Conservation (phyloP, 2,797 vertebrate genomes). For the Monodelphis domestica region DNA sequence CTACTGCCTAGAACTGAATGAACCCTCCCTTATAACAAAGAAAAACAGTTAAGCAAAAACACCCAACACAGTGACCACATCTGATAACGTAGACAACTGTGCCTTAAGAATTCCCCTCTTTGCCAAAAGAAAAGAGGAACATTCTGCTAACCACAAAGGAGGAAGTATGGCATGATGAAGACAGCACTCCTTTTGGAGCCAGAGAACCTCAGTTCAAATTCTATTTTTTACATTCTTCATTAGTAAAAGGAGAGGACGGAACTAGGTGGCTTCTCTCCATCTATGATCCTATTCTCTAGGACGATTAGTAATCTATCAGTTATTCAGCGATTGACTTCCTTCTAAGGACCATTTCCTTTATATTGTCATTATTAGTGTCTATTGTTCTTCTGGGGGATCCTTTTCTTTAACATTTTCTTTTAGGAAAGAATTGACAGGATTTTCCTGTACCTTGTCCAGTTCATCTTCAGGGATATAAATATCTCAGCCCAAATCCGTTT, state of each 20-base stretch:
- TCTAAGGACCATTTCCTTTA: background rate
- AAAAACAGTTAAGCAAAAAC: background rate
- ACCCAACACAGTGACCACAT: background rate
- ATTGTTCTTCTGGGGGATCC: background rate
- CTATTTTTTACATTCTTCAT: background rate
- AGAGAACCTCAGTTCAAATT: background rate
- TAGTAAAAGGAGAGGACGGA: background rate
- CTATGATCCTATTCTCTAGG: background rate
- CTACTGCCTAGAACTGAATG: background rate
- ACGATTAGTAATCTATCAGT: background rate
- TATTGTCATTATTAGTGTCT: background rate
- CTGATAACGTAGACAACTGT: background rate
- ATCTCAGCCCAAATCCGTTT: background rate
- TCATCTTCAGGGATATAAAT: background rate
- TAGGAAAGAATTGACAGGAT: background rate
- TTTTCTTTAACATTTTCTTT: background rate
- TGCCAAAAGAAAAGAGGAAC: background rate
- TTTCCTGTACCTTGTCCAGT: background rate
- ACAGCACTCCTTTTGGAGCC: background rate
- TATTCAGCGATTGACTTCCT: background rate
- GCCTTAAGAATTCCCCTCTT: background rate
- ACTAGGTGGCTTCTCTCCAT: background rate
- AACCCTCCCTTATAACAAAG: background rate
- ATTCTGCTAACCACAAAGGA: background rate
- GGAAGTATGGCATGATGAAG: background rate